Conservation (phyloP, 1,140 invertebrate genomes). For the Papilio aristodemus region DNA sequence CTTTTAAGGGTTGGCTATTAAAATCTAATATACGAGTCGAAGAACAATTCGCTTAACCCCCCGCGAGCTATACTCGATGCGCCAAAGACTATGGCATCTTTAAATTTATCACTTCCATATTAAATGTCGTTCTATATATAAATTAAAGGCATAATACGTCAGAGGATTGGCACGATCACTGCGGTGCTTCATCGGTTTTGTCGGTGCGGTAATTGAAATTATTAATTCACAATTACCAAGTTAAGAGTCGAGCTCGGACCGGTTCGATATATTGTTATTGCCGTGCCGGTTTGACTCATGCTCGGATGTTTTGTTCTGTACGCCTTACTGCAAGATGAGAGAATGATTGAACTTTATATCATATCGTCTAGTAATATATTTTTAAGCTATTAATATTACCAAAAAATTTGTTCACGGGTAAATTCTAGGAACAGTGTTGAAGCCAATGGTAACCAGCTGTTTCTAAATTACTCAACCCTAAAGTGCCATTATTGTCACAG, state of each 20-base stretch:
- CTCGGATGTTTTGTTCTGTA: background rate
- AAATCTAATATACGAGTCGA: conserved; percentile 55
- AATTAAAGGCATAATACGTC: conserved; percentile 52
- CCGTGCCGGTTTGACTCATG: conserved; percentile 34
- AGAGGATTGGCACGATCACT: conserved; percentile 52
- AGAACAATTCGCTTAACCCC: conserved; percentile 59
- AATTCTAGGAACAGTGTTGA: no score
- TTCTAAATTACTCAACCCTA: no score
- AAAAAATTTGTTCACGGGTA: no score
- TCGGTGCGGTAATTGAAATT: conserved; percentile 53
- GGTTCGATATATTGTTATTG: conserved; percentile 40
- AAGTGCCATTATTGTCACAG: no score
- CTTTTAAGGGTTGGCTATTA: conserved; percentile 69
- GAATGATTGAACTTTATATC: background rate
- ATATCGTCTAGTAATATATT: background rate
- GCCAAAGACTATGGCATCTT: conserved; percentile 46
- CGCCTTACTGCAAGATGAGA: background rate
- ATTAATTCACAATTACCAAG: conserved; percentile 58
- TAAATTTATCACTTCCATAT: conserved; percentile 61
- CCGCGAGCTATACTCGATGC: conserved; percentile 48
- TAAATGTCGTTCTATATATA: conserved; percentile 65
- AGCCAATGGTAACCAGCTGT: no score
- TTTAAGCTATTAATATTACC: background rate
- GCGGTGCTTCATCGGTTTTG: conserved; percentile 42
- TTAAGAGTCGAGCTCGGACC: conserved; percentile 39